These are phyloP conservation scores for Lasioglossum oenotherae DNA, from an alignment of 2,888 invertebrate species.

Conservation along the genomic window DNA sequence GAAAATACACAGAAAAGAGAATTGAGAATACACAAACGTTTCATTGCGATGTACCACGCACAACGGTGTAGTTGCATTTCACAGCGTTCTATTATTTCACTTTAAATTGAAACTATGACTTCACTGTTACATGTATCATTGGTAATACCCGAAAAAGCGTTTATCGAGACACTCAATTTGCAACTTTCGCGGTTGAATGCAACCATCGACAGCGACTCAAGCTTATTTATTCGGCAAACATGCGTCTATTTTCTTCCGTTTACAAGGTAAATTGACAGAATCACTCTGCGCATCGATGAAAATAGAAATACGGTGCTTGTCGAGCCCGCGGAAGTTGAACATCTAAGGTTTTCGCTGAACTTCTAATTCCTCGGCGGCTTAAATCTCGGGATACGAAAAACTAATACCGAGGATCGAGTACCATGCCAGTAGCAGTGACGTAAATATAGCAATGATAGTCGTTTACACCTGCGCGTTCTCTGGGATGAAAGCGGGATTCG, in stretches of 20 bases:
- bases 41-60: too few relatives aligned
- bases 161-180: neutral
- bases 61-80: too few relatives aligned
- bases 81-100: too few relatives aligned
- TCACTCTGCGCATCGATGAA: neutral
- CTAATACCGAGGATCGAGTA: neutral
- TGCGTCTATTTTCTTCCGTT: neutral
- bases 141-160: neutral
- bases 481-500: slow-evolving; percentile 60
- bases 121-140: too few relatives aligned
- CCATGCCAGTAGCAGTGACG: slow-evolving; percentile 15
- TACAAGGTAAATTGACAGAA: neutral
- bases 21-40: too few relatives aligned
- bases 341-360: neutral
- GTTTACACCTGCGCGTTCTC: slow-evolving; percentile 43
- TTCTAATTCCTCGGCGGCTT: neutral
- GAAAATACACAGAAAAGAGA: too few relatives aligned
- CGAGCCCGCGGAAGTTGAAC: neutral
- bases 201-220: neutral
- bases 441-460: slow-evolving; percentile 63
- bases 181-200: neutral
- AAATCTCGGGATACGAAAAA: neutral
- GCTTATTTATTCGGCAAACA: neutral
- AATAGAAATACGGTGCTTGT: neutral
- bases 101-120: too few relatives aligned